Conservation (phyloP, 2,888 invertebrate genomes). For the Polydrusus cervinus region DNA sequence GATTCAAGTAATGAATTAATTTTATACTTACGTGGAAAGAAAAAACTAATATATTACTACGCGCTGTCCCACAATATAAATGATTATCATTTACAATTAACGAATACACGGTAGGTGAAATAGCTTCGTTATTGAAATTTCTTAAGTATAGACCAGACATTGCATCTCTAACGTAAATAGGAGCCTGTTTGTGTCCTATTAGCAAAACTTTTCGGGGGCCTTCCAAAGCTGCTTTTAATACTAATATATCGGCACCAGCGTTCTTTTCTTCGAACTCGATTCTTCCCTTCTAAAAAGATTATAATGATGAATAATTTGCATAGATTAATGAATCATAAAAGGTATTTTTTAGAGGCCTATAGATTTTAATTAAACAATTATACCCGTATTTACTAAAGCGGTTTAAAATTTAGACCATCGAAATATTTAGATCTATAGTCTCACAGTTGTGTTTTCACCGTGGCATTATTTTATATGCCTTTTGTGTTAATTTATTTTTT, state of each 20-base stretch:
- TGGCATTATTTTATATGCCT: too few relatives aligned
- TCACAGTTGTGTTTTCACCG: too few relatives aligned
- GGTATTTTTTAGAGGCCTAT: too few relatives aligned
- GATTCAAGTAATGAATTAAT: too few relatives aligned
- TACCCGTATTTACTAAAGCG: too few relatives aligned
- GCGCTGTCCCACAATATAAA: slow-evolving; percentile 86
- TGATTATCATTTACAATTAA: slow-evolving; percentile 79
- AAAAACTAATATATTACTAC: slow-evolving; percentile 81
- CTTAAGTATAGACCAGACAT: slow-evolving; percentile 80
- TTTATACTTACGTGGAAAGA: slow-evolving; percentile 80
- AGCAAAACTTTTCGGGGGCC: slow-evolving; percentile 82
- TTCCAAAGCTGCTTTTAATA: slow-evolving; percentile 82
- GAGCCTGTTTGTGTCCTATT: slow-evolving; percentile 80
- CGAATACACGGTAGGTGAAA: slow-evolving; percentile 80
- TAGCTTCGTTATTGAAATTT: slow-evolving; percentile 67
- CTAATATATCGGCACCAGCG: slow-evolving; percentile 79
- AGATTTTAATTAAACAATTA: too few relatives aligned
- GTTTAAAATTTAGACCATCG: too few relatives aligned
- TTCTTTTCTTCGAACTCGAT: slow-evolving; percentile 69
- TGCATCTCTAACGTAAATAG: slow-evolving; percentile 83
- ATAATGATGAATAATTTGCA: background rate
- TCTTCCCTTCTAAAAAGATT: slow-evolving; percentile 59
- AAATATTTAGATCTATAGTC: too few relatives aligned
- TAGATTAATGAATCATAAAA: too few relatives aligned
- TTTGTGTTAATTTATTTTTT: too few relatives aligned